Base-by-base conservation (phyloP, 2,113 vertebrate species). In the Hemicordylus capensis region DNA sequence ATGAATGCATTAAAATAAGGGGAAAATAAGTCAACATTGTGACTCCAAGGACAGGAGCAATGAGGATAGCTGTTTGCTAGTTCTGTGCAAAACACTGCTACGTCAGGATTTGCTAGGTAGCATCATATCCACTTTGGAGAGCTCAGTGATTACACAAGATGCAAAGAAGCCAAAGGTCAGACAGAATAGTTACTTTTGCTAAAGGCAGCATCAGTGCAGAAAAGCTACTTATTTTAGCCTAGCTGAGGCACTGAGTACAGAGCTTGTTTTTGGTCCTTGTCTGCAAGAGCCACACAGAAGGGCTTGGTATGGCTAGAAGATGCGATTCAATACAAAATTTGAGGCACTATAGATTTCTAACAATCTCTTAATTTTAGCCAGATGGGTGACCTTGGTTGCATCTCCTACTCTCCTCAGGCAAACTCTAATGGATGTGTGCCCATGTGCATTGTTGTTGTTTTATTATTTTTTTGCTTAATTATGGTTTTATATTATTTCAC, bases 321-420 rank as follows among this genome's bases (percentile, higher is more conserved):
- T 76, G 69, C 58, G 9, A 28, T 31, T 34, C 81, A 89, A 19
- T 34, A 78, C 61, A 69, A 64, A 51, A 26, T 74, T 88, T 66
- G 26, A 44, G 66, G 58, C 59, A 39, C 46, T 75, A 54, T 85
- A 42, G 34, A 69, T 86, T 90, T 66, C 20, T 80, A 76, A 15
- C 3, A 80, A n/a, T 77, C 46, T 37, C 37, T 0, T 83, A 37
- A 78, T 92, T 83, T n/a, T 84, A 28, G 31, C 77, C 26, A 42
- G 42, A 20, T 72, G 58, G 42, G 28, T 72, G 58, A 24, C 7
- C 75, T 34, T 69, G 37, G 34, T 20, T 81, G 12, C 4, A 59
- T 22, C 39, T 44, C 37, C 24, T 77, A 12, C 9, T 17, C 73
- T 28, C 2, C 28, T 61, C 19, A 28, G 61, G n/a, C 24, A 48